Percentiles rank a stretch among this genome's conserved stretches.
phyloP scores from a whole-genome alignment of 1,140 invertebrate species.

The Lordiphosa mommai region DNA sequence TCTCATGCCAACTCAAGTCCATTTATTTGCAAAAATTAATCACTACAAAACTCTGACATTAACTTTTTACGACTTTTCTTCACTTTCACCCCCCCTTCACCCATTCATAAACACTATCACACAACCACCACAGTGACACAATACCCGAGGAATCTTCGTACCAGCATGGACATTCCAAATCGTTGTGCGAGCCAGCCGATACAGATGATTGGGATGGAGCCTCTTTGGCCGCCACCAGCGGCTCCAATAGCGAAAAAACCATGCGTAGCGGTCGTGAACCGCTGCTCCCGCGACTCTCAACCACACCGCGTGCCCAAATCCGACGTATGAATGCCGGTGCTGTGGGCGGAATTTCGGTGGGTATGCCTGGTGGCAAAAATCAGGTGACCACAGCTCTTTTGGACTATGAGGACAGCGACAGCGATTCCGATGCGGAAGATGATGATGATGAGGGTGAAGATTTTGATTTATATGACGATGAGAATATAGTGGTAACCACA shows the following conservation, averaged over 20 bases:
- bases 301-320: constrained; percentile 70
- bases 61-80: constrained; percentile 71
- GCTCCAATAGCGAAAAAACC: constrained; percentile 41
- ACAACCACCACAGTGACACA: constrained; percentile 69
- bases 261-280: constrained; percentile 62
- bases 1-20: constrained; percentile 38
- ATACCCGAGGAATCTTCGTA: constrained; percentile 78
- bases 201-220: constrained; percentile 70
- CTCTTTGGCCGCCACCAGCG: constrained; percentile 34
- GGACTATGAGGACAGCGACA: constrained; percentile 62
- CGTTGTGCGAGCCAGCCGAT: constrained; percentile 67
- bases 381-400: constrained; percentile 72
- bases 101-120: constrained; percentile 10
- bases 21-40: constrained; percentile 50
- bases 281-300: constrained; percentile 58
- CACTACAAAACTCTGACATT: constrained; percentile 55
- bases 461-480: constrained; percentile 77
- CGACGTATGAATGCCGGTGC: constrained; percentile 62
- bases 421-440: constrained; percentile 67
- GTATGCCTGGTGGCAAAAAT: constrained; percentile 45
- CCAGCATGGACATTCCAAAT: constrained; percentile 73
- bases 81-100: constrained; percentile 46
- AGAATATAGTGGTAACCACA: constrained; percentile 75
- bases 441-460: constrained; percentile 76
- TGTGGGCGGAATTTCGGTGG: constrained; percentile 42